Conservation (phyloP, 1,140 invertebrate species). For the Brachionus paranguensis region DNA sequence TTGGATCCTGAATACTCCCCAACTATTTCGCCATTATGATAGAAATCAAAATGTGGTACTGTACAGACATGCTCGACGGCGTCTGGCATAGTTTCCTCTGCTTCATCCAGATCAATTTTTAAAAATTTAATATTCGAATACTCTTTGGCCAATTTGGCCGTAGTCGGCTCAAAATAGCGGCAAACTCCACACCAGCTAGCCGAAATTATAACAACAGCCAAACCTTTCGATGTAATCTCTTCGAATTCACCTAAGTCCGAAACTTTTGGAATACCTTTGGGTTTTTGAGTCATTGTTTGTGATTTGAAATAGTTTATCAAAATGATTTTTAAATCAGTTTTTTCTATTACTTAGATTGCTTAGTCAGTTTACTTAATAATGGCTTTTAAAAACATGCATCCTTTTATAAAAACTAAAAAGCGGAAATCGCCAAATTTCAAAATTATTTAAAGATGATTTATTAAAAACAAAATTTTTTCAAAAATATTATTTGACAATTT, state of each 20-base stretch:
- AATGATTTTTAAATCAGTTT: background rate
- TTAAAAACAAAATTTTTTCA: too few relatives aligned
- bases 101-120: slow-evolving; percentile 26
- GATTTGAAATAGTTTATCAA: background rate
- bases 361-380: background rate
- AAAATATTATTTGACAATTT: too few relatives aligned
- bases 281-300: background rate
- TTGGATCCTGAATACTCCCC: background rate
- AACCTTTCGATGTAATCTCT: background rate
- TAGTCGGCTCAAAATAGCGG: background rate
- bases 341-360: background rate
- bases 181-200: slow-evolving; percentile 9
- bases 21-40: background rate
- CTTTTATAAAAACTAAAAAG: background rate
- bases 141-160: background rate
- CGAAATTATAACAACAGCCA: background rate
- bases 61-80: background rate
- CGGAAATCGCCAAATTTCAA: too few relatives aligned
- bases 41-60: background rate
- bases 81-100: background rate
- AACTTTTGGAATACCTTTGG: background rate
- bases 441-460: too few relatives aligned
- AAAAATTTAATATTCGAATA: slow-evolving; percentile 17
- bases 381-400: background rate
- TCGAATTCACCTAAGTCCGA: background rate